Conservation (phyloP, 2,113 vertebrate species). For the Misgurnus anguillicaudatus region DNA sequence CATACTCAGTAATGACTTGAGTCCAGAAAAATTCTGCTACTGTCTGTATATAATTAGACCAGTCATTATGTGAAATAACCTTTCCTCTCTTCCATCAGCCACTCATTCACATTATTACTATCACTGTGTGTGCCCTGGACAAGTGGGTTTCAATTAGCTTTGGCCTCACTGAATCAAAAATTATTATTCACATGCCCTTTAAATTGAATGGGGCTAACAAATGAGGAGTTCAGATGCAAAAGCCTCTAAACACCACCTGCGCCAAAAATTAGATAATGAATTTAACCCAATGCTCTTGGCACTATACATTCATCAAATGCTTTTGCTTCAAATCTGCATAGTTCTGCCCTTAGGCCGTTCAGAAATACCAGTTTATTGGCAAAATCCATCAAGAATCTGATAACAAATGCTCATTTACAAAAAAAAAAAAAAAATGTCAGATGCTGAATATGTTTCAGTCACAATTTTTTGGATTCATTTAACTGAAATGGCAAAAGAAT, state of each 20-base stretch:
- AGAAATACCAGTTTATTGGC: no score
- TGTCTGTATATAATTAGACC: background rate
- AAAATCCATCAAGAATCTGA: no score
- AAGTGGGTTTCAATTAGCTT: background rate
- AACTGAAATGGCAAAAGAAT: background rate
- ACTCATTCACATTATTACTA: slow-evolving; percentile 3
- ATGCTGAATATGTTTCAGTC: no score
- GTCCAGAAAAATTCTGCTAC: background rate
- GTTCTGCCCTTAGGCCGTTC: no score
- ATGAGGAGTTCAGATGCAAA: background rate
- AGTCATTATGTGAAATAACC: slow-evolving; percentile 28
- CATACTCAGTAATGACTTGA: slow-evolving; percentile 6
- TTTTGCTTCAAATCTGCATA: no score
- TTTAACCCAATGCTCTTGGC: no score
- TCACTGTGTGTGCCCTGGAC: background rate
- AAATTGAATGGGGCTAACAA: background rate
- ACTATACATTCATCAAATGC: no score
- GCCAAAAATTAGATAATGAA: no score
- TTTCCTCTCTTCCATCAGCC: background rate
- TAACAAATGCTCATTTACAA: no score
- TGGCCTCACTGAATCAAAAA: background rate
- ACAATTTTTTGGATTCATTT: background rate
- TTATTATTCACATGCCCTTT: background rate
- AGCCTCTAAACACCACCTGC: no score
- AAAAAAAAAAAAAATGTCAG: no score